Percentiles rank a stretch among this genome's conserved stretches.
These are phyloP conservation scores for Cyanocitta stelleri DNA, from an alignment of 2,113 vertebrate species.

Conservation along the genomic window DNA sequence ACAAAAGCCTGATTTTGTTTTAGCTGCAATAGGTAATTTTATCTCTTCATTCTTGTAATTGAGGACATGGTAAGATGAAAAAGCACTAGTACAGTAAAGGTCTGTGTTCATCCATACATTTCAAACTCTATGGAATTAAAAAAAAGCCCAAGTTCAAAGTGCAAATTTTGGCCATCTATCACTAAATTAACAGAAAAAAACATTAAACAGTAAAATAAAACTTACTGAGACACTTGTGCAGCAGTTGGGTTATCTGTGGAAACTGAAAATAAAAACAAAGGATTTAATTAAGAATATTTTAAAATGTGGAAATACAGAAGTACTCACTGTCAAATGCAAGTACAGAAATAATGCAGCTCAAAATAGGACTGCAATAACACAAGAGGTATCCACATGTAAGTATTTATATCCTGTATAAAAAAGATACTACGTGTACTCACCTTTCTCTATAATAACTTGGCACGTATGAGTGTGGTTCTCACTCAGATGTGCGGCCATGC, in stretches of 20 bases:
- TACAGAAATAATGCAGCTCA: background rate
- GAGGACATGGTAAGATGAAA: background rate
- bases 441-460: slow-evolving; percentile 85
- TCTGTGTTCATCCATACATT: background rate
- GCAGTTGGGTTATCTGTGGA: slow-evolving; percentile 68
- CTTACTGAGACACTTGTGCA: slow-evolving; percentile 78
- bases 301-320: background rate
- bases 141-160: background rate
- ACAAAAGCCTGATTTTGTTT: background rate
- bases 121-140: background rate
- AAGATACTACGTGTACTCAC: slow-evolving; percentile 61
- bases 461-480: slow-evolving; percentile 82
- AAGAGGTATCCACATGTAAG: background rate
- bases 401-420: background rate
- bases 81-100: background rate
- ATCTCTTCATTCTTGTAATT: background rate
- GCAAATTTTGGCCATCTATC: background rate
- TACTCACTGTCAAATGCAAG: background rate
- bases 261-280: slow-evolving; percentile 76
- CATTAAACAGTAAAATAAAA: slow-evolving; percentile 43
- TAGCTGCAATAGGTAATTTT: background rate
- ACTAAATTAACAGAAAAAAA: background rate
- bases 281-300: slow-evolving; percentile 22
- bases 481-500: slow-evolving; percentile 88
- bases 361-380: background rate